These are phyloP conservation scores for Cinclus cinclus DNA, from an alignment of 2,113 vertebrate species.

Conservation along the genomic window DNA sequence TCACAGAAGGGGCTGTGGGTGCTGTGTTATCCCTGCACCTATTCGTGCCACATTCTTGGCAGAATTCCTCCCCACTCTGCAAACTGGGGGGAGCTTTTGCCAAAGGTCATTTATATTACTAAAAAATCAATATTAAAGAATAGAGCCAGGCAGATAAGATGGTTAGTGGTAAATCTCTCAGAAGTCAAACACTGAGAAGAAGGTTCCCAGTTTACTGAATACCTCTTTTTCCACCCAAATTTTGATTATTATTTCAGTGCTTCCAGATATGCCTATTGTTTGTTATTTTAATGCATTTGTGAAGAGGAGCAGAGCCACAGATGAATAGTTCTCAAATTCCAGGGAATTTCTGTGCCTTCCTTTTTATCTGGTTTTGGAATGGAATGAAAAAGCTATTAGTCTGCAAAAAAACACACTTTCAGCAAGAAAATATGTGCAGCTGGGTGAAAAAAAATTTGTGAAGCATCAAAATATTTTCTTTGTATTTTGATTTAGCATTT, in stretches of 20 bases:
- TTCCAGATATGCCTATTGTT: neutral
- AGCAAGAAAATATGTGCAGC: neutral
- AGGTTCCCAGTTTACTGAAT: neutral
- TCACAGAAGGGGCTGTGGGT: neutral
- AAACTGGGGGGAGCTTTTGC: neutral
- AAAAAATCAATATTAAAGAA: neutral
- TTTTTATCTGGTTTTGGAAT: neutral
- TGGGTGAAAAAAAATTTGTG: neutral
- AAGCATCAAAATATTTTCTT: neutral
- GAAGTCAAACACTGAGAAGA: neutral
- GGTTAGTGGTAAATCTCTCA: neutral
- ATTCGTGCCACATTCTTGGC: rapidly evolving
- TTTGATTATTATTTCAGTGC: neutral
- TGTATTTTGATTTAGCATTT: neutral
- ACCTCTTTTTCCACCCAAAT: neutral
- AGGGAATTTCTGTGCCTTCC: neutral
- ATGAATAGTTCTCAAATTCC: neutral
- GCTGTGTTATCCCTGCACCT: neutral
- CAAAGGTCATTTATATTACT: neutral
- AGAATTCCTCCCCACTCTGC: neutral
- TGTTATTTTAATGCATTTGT: neutral
- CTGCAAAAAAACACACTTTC: neutral
- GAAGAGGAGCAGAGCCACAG: neutral
- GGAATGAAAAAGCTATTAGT: neutral
- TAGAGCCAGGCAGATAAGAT: neutral